Evolutionary conservation across 2,113 vertebrate species (phyloP), one percentile per base, ranked within the genome.

Genomic region (Garra rufa): DNA sequence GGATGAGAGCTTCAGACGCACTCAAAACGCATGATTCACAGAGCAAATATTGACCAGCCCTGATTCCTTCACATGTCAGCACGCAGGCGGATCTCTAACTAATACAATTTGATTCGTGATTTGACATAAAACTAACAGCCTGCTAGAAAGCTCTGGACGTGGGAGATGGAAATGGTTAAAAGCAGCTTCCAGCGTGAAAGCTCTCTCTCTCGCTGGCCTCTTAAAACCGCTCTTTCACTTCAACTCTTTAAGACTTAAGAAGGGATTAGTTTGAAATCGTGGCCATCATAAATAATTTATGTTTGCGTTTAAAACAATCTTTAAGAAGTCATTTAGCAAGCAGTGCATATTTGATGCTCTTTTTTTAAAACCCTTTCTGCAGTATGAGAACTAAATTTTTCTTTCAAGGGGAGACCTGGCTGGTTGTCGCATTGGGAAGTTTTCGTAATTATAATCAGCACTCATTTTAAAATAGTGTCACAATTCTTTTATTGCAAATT

Each of bases 301-400:
- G 61, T 48, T 70, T 78, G 38, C 30, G 21, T 55, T 78, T 80
- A 44, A 65, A 65, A 80, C 59, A 65, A 80, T 80, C 41, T 63
- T 65, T 19, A 65, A 46, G 77, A 63, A 65, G 43, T n/a, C 6
- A 65, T 80, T 79, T 46, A 63, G 57, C 24, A 63, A 44, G 41
- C 9, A 15, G 7, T 79, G 41, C 38, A 63, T 63, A 43, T 79
- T 46, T 63, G 3, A 79, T 63, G 13, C 41, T 79, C 8, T 28
- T 79, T 34, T 65, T 59, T 3, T 1, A 19, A 78, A n/a, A 11
- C 44, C 21, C 7, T 5, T 78, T 61, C 34, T 76, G 19, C 10
- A 24, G 28, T 76, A 8, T 41, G 26, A 76, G 50, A n/a, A 21
- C 3, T 71, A n/a, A 55, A 14, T 30, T 19, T 34, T 30, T 76